These are phyloP conservation scores for Triplophysa dalaica DNA, from an alignment of 2,113 vertebrate species.

Conservation along the genomic window DNA sequence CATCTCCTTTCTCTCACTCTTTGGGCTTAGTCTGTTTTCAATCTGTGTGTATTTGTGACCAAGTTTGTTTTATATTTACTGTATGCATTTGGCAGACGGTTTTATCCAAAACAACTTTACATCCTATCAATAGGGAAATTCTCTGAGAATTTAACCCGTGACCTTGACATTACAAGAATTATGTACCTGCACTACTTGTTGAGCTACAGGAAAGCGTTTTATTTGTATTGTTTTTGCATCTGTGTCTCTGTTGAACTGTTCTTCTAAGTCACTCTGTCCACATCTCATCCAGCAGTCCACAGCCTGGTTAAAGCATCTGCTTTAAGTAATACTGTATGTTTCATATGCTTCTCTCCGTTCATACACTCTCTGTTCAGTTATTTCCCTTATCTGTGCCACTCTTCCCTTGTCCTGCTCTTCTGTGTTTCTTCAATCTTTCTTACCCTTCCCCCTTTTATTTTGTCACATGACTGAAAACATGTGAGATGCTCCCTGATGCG, in stretches of 20 bases:
- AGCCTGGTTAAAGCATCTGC: slow-evolving; percentile 17
- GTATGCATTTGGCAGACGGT: background rate
- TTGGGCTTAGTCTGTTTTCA: background rate
- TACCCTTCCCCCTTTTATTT: slow-evolving; percentile 3
- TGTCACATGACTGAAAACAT: slow-evolving; percentile 65
- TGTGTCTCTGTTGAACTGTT: background rate
- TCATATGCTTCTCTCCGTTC: slow-evolving; percentile 34
- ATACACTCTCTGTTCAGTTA: background rate
- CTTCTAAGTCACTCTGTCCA: slow-evolving; percentile 12
- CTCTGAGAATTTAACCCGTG: too few species aligned
- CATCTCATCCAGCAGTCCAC: slow-evolving; percentile 57
- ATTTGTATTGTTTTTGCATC: background rate
- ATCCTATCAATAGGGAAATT: too few species aligned
- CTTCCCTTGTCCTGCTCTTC: background rate
- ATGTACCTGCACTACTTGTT: too few species aligned
- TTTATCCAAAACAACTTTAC: background rate
- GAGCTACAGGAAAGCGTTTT: background rate
- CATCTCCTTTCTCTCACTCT: background rate
- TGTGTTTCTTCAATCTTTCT: background rate
- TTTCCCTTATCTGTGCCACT: background rate
- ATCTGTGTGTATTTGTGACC: background rate
- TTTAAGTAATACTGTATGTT: slow-evolving; percentile 9
- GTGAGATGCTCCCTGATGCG: slow-evolving; percentile 40
- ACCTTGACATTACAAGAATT: too few species aligned
- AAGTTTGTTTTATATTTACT: background rate